Base-by-base conservation (phyloP, 2,113 vertebrate species). In the Varanus salvator region DNA sequence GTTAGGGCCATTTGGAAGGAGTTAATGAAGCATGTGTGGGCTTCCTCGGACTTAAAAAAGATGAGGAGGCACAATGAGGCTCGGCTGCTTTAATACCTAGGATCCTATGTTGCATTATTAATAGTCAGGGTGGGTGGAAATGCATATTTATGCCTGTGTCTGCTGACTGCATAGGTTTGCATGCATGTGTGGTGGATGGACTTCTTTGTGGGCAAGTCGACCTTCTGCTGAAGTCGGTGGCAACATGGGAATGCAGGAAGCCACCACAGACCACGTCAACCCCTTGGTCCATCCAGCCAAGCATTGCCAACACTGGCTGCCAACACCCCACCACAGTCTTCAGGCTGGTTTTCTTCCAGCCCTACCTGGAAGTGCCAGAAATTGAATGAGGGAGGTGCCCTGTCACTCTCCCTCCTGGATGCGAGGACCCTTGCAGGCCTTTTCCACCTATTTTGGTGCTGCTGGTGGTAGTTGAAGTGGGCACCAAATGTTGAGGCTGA, bases 1-100 rank as follows among this genome's bases (percentile, higher is more conserved):
- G 52, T 90, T 85, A 77, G 60, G n/a, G 76, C 60, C 50, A 80
- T 95, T 94, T 92, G 44, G 85, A 89, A 94, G 84, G 89, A 91
- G 80, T 92, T 94, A 91, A 94, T 92, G 89, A 81, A 29, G 0
- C 80, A 21, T 44, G 17, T 1, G 4, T 17, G 6, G 85, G 54
- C 81, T 91, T 88, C 29, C 50, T 89, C 83, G 34, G 38, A 91
- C 87, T 64, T 92, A 81, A n/a, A 38, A 9, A 29, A 92, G 72
- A 19, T 6, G 71, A 78, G 52, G 94, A 89, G 93, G 50, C 75
- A 83, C 87, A 92, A 88, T 21, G 54, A 75, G 0, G 81, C 75
- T 23, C 68, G 76, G 60, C 81, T 82, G 2, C 66, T 90, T 91
- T 71, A 31, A 88, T 54, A 91, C 17, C 8, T 8, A 87, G 25